phyloP scores from a whole-genome alignment of 1,140 invertebrate species.

The Dysdera silvatica region DNA sequence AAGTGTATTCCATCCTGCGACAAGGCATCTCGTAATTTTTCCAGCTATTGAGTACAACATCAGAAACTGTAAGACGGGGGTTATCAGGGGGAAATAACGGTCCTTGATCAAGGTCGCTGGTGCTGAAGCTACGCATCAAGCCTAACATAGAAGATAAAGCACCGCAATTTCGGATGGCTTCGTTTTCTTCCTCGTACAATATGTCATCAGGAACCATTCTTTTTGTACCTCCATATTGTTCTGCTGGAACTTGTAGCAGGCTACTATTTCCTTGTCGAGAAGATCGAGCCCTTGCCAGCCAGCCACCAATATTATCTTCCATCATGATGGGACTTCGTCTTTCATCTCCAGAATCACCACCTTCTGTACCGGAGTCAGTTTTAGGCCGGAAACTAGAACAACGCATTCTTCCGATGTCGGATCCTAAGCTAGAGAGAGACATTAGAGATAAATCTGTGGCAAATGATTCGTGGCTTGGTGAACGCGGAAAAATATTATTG shows the following conservation, averaged over 20 bases:
- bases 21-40: conserved; percentile 35
- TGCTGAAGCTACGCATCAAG: conserved; percentile 70
- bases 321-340: conserved; percentile 20
- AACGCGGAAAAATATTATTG: conserved; percentile 47
- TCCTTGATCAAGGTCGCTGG: conserved; percentile 55
- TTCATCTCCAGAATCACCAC: conserved; percentile 13
- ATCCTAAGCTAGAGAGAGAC: conserved; percentile 64
- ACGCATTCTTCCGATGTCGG: conserved; percentile 45
- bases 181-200: conserved; percentile 66
- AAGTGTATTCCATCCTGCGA: conserved; percentile 54
- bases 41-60: conserved; percentile 24
- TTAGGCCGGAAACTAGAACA: not conserved
- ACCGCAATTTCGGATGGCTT: conserved; percentile 64
- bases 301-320: conserved; percentile 25
- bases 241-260: conserved; percentile 23
- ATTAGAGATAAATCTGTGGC: conserved; percentile 71
- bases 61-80: conserved; percentile 29
- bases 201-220: conserved; percentile 46
- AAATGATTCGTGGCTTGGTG: conserved; percentile 71
- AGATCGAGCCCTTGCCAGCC: conserved; percentile 12
- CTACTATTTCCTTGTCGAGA: not conserved
- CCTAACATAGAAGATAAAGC: conserved; percentile 67
- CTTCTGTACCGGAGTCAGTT: not conserved
- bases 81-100: conserved; percentile 4
- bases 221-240: conserved; percentile 18